Base-by-base conservation (phyloP, 1,140 invertebrate genomes). In the Hormaphis cornu region DNA sequence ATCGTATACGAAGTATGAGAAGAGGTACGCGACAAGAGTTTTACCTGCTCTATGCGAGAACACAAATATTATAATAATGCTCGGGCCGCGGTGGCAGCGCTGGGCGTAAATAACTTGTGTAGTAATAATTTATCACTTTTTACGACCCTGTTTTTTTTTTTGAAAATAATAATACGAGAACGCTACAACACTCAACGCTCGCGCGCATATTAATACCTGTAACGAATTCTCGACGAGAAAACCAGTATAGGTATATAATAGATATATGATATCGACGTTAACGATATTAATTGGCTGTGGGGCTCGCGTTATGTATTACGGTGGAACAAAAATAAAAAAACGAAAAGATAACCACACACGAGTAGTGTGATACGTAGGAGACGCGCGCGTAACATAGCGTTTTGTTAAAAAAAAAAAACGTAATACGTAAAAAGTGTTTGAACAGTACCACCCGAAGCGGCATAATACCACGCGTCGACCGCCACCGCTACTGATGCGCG, bases 41-140 rank as follows among this genome's bases (percentile, higher is more conserved):
- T 48, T 66, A 48, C 44, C 24, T 46, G 48, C 48, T 63, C 46
- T 37, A 58, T 22, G 37, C 46, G 40, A 24, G 59, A 63, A 63
- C 59, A 30, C 59, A 20, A 22, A 46, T 30, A 20, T 61, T n/a
- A 46, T 46, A 46, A 46, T 46, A 46, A 44, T 8, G 33, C 28
- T 33, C n/a, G 0, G 26, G 22, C 40, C 10, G 33, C n/a, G 42
- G 42, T 44, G 18, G 28, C 24, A 3, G 40, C 58, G 42, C 37
- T 48, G 59, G 42, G 40, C 42, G 59, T 66, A 66, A 66, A 66
- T 66, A 66, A 66, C 59, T 66, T 46, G 59, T n/a, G n/a, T n/a
- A n/a, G n/a, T 66, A 66, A 66, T 66, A 66, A 66, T 66, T 66
- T 66, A 66, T 66, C 40, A 48, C 40, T 66, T 66, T 66, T 66